Conservation (phyloP, 1,140 invertebrate species). For the Idris sp. region DNA sequence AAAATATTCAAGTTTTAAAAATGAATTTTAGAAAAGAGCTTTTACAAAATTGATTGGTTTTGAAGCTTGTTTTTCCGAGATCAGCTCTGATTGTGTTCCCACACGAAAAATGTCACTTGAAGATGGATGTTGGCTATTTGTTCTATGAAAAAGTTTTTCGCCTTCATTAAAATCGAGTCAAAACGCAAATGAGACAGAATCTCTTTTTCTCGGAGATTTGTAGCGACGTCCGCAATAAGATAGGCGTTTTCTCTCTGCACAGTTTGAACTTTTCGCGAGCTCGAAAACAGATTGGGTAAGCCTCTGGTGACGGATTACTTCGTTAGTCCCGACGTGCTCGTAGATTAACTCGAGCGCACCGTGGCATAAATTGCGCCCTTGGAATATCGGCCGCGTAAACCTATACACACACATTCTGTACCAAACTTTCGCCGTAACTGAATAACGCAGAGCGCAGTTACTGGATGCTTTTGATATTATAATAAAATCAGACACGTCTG, state of each 20-base stretch:
- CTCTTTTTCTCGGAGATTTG: conserved; percentile 39
- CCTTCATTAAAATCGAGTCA: conserved; percentile 46
- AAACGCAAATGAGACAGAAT: conserved; percentile 42
- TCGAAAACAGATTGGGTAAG: conserved; percentile 54
- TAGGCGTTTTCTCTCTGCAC: conserved; percentile 47
- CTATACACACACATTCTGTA: conserved; percentile 41
- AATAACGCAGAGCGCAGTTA: conserved; percentile 44
- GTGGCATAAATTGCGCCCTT: conserved; percentile 60
- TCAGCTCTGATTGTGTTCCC: no score
- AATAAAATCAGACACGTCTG: conserved; percentile 30
- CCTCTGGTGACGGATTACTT: conserved; percentile 60
- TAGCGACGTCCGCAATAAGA: conserved; percentile 23
- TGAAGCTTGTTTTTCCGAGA: no score
- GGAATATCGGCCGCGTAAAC: conserved; percentile 60
- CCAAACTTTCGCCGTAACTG: conserved; percentile 53
- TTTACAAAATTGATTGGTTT: no score
- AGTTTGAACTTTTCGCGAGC: conserved; percentile 43
- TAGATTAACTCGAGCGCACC: conserved; percentile 51
- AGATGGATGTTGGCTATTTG: conserved; percentile 38
- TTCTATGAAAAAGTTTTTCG: conserved; percentile 44
- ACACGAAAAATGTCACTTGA: conserved; percentile 36
- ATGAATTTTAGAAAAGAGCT: no score
- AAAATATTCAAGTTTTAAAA: no score
- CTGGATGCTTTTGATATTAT: conserved; percentile 35
- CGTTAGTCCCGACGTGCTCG: conserved; percentile 60